Evolutionary conservation across 1,140 invertebrate species (phyloP), one percentile per base, ranked within the genome.

Genomic region (Papilio aristodemus): DNA sequence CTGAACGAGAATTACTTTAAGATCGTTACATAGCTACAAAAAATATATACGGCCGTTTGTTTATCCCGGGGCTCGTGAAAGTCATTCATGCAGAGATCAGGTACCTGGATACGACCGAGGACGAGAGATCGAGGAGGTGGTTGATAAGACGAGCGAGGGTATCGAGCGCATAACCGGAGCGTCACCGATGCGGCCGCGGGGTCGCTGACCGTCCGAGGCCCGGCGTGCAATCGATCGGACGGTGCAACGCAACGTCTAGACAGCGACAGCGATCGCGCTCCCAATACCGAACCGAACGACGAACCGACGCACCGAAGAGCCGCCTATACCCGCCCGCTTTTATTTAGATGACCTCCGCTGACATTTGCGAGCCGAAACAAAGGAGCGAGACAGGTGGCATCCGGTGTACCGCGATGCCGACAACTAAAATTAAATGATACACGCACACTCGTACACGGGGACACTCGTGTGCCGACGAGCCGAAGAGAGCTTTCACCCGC

Each of bases 281-380:
- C 46, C 46, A 54, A 54, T 54, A 54, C 46, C 46, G 46, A 54
- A 54, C 17, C 19, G 22, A 54, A 54, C 46, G 46, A 54, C 46
- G 46, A 22, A 54, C 46, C 46, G 10, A 46, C 43, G 43, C 43
- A 46, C 43, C 43, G 43, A 7, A 14, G 43, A 54, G 46, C 41
- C 83, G 83, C 86, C 82, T 86, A 80, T 83, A 85, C 74, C 46
- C 46, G 10, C 46, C 46, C 75, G 79, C 81, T 86, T 89, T 85
- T 91, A 91, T 91, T 90, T 91, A 90, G 87, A 90, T 85, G 89
- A 91, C 89, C 89, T 91, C 85, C 70, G 75, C 83, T 89, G 89
- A 90, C 89, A 90, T 91, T 91, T 88, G 80, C 80, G 78, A 82
- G 77, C 78, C 83, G 86, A 90, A 89, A 90, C 87, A 91, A 91